Evolutionary conservation across 2,113 vertebrate species (phyloP).

Genomic region (Syngnathoides biaculeatus): DNA sequence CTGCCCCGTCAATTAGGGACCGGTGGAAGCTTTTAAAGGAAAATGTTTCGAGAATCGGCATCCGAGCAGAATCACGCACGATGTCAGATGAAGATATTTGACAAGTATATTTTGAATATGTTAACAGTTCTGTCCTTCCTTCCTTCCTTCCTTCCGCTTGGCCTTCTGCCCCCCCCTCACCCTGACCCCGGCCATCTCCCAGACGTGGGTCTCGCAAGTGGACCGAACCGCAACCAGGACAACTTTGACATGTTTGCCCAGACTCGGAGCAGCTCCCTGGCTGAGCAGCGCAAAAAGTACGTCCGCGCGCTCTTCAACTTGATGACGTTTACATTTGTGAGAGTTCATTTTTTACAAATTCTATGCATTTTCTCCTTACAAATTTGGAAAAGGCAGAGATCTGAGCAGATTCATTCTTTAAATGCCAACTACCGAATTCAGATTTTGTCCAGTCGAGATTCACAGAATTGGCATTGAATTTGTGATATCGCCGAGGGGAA

Average conservation of each 20-base stretch:
- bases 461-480: no score
- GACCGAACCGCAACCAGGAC: slow-evolving; percentile 77
- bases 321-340: not conserved
- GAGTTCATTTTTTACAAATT: not conserved
- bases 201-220: slow-evolving; percentile 83
- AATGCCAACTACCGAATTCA: not conserved
- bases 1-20: not conserved
- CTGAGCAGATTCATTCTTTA: not conserved
- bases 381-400: not conserved
- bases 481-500: no score
- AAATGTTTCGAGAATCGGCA: no score
- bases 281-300: slow-evolving; percentile 91
- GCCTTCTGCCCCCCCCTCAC: no score
- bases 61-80: not conserved
- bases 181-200: no score
- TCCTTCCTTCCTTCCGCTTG: not conserved
- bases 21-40: not conserved
- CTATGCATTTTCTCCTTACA: no score
- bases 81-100: not conserved
- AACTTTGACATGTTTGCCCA: slow-evolving; percentile 97
- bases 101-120: no score
- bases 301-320: slow-evolving; percentile 24
- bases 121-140: not conserved
- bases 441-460: no score
- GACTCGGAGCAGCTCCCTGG: slow-evolving; percentile 87